Conservation (phyloP, 2,797 vertebrate genomes). For the Pagetopsis macropterus region DNA sequence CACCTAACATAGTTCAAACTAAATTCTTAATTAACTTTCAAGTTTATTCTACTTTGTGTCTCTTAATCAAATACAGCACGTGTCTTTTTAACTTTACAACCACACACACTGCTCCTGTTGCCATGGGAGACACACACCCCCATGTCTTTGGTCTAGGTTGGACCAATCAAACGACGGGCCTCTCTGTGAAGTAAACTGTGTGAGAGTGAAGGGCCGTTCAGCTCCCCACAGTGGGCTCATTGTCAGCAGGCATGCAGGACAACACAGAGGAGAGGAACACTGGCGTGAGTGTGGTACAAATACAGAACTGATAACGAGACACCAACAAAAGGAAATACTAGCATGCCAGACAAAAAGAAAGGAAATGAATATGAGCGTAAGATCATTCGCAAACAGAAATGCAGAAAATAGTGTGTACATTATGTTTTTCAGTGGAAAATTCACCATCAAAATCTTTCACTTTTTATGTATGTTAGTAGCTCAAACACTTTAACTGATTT, state of each 20-base stretch:
- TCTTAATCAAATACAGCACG: constrained; percentile 6
- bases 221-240: constrained; percentile 70
- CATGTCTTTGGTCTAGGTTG: constrained; percentile 43
- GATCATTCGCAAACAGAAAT: constrained; percentile 27
- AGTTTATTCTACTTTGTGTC: background rate
- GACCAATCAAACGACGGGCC: constrained; percentile 47
- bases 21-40: background rate
- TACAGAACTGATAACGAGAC: constrained; percentile 40
- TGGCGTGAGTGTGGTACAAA: constrained; percentile 28
- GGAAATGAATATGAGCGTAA: constrained; percentile 20
- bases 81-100: constrained; percentile 27
- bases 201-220: constrained; percentile 52
- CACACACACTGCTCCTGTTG: constrained; percentile 43
- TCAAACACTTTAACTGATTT: too few species aligned
- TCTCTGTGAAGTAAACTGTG: constrained; percentile 52
- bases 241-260: constrained; percentile 68
- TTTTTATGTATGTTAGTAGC: background rate
- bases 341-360: constrained; percentile 40
- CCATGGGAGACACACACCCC: constrained; percentile 47
- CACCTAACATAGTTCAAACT: background rate
- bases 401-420: background rate
- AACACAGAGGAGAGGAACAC: constrained; percentile 45
- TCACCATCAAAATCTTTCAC: constrained; percentile 16
- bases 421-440: constrained; percentile 43
- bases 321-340: background rate